Evolutionary conservation across 1,140 invertebrate species (phyloP).

Genomic region (Bombus picipes): DNA sequence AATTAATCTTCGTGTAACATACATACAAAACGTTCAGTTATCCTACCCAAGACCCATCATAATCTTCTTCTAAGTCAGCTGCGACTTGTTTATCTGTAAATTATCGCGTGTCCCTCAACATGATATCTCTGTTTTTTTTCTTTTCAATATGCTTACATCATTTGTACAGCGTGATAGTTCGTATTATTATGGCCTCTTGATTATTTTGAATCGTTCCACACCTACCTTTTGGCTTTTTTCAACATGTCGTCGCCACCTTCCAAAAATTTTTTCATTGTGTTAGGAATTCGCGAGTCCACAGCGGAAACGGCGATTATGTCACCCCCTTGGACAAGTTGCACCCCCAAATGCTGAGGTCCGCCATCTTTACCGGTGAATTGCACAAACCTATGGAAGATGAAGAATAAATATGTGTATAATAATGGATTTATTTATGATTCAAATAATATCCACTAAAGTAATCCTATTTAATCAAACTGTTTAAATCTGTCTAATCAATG

Average conservation of each 20-base stretch:
- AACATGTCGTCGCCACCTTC: conserved; percentile 81
- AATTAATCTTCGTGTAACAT: neutral
- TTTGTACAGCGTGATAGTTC: neutral
- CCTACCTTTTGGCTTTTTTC: conserved; percentile 84
- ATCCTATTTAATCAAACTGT: neutral
- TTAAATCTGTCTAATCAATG: neutral
- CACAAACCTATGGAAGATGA: conserved; percentile 79
- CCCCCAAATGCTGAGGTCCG: conserved; percentile 84
- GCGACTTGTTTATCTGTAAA: neutral
- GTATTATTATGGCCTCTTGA: neutral
- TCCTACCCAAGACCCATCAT: too few species aligned
- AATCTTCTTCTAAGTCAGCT: neutral
- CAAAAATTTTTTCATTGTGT: conserved; percentile 84
- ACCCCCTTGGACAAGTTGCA: conserved; percentile 82
- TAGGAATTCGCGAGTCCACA: conserved; percentile 84
- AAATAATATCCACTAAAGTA: neutral
- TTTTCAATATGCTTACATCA: neutral
- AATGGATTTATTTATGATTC: neutral
- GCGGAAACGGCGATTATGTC: conserved; percentile 85
- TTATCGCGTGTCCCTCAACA: neutral
- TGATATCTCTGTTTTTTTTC: neutral
- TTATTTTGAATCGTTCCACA: neutral
- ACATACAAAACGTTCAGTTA: neutral
- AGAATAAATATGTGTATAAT: neutral
- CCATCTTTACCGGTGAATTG: conserved; percentile 83